Base-by-base conservation (phyloP, 2,113 vertebrate genomes). In the Emydocephalus ijimae region DNA sequence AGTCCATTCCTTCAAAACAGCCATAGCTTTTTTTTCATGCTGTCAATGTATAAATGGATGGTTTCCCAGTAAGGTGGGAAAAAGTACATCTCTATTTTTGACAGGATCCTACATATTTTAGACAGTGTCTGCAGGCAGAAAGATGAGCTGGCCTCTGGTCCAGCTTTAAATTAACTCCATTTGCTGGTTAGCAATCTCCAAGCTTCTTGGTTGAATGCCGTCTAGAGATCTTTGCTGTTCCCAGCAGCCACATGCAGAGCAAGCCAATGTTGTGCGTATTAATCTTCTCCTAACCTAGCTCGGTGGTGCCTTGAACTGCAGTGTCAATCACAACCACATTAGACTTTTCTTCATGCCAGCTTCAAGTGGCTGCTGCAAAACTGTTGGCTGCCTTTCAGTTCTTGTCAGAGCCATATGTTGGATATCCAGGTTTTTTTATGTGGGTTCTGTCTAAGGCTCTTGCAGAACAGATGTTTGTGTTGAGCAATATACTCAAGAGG, bases 391-490 rank as follows among this genome's bases (percentile, higher is more conserved):
- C 54, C 88, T 26, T 90, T 94, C 88, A 57, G 11, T 59, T 89
- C 87, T 87, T 88, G 48, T 59, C 69, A 2, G 93, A 96, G 59
- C 94, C 94, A 43, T 43, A 4, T 94, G 93, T 45, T 88, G 94
- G 61, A 24, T 95, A 9, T 85, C 91, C 94, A 56, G 0, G 56
- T 91, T 93, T 92, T 10, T 96, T 95, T 95, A 48, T 93, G n/a
- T 20, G 21, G 56, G 57, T 52, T 39, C 20, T 87, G 89, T 81
- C 61, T 89, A 55, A 89, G 24, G 95, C 87, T 93, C 89, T 95
- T 26, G 23, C 88, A 11, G 61, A 96, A 94, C 96, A 97, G 95
- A 89, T 95, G 94, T 96, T 95, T 59, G 61, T 95, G 94, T 93
- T 74, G 94, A 94, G 64, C 92, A 55, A 55, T 91, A 52, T 29